phyloP scores from a whole-genome alignment of 1,140 invertebrate genomes.

The Pseudoatta argentina region DNA sequence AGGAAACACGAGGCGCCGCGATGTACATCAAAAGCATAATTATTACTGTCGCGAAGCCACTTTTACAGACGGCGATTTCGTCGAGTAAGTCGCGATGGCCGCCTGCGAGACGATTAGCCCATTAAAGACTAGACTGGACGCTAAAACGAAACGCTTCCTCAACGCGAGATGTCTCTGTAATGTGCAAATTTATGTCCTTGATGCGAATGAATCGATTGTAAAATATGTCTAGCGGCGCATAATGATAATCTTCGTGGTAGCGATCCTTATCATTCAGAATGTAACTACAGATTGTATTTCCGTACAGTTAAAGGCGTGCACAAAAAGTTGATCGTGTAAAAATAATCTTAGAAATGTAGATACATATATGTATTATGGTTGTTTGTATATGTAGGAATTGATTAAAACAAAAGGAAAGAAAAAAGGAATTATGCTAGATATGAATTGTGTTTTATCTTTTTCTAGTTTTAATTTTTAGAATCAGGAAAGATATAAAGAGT shows the following conservation, averaged over 20 bases:
- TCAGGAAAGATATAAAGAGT: too few relatives aligned
- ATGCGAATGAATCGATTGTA: background rate
- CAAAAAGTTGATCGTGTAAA: too few relatives aligned
- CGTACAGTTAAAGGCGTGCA: too few relatives aligned
- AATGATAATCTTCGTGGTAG: background rate
- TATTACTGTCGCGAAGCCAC: constrained; percentile 59
- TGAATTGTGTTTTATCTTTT: too few relatives aligned
- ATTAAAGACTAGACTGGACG: constrained; percentile 1
- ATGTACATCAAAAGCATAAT: constrained; percentile 77
- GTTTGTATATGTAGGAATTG: too few relatives aligned
- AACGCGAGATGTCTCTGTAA: background rate
- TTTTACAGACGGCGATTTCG: constrained; percentile 64
- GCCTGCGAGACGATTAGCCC: constrained; percentile 2
- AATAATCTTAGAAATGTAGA: too few relatives aligned
- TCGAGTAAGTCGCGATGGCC: constrained; percentile 12
- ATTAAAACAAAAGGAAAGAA: too few relatives aligned
- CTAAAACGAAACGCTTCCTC: background rate
- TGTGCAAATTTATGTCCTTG: background rate
- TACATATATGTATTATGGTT: too few relatives aligned
- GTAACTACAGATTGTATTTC: too few relatives aligned
- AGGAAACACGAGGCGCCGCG: constrained; percentile 77
- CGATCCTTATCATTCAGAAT: constrained; percentile 5
- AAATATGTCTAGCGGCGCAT: background rate
- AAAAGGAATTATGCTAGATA: too few relatives aligned
- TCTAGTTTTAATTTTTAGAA: too few relatives aligned